Conservation (phyloP, 2,888 invertebrate species). For the Drosophila koepferae region DNA sequence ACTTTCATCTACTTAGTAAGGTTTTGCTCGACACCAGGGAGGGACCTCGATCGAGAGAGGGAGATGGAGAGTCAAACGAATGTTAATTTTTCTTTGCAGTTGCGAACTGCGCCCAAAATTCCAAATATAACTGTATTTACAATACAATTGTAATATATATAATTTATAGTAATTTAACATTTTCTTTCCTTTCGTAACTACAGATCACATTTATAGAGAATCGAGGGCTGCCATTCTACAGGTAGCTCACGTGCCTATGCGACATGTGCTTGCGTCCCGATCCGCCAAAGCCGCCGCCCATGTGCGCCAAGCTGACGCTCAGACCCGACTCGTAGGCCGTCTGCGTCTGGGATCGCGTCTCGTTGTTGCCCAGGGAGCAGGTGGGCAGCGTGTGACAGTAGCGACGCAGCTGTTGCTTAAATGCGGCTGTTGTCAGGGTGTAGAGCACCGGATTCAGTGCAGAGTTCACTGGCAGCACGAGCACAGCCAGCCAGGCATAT, state of each 20-base stretch:
- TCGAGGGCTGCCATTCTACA: conserved; percentile 46
- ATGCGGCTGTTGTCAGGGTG: conserved; percentile 87
- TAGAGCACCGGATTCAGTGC: conserved; percentile 88
- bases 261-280: conserved; percentile 82
- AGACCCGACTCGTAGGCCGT: conserved; percentile 85
- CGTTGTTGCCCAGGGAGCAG: conserved; percentile 74
- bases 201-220: conserved; percentile 59
- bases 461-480: conserved; percentile 88
- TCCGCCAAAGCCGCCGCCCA: conserved; percentile 77
- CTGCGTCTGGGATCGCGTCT: conserved; percentile 80
- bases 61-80: neutral
- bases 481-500: conserved; percentile 88
- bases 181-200: conserved; percentile 12
- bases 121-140: conserved; percentile 36
- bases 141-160: conserved; percentile 28
- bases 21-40: neutral
- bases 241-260: conserved; percentile 82
- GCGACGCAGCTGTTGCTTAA: conserved; percentile 86
- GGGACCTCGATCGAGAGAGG: too few species aligned
- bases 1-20: neutral
- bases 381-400: conserved; percentile 75
- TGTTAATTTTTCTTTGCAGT: conserved; percentile 11
- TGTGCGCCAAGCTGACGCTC: conserved; percentile 85
- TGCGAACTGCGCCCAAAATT: conserved; percentile 32
- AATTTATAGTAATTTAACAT: conserved; percentile 42